Conservation (phyloP, 2,797 vertebrate species). For the Phrynocephalus forsythii region DNA sequence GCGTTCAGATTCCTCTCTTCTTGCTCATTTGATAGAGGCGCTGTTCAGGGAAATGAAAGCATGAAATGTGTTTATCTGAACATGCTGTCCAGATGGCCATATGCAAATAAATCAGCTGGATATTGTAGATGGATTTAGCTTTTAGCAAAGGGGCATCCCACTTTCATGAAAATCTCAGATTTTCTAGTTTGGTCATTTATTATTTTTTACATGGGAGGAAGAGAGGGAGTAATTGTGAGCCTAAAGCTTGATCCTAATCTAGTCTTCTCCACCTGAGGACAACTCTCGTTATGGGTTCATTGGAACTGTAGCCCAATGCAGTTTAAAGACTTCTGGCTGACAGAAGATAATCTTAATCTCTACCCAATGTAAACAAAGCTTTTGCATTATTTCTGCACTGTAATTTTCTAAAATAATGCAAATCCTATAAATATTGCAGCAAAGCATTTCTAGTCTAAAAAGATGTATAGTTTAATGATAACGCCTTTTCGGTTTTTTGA, state of each 20-base stretch:
- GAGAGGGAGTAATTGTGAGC: not conserved
- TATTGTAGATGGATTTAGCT: not conserved
- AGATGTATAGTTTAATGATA: conserved; percentile 2
- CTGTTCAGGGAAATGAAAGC: not conserved
- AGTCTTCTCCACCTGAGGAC: not conserved
- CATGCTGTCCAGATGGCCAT: not conserved
- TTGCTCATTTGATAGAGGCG: not conserved
- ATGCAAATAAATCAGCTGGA: not conserved
- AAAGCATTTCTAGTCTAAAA: conserved; percentile 8
- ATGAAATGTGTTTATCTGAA: conserved; percentile 1
- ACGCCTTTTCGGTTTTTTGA: conserved; percentile 34
- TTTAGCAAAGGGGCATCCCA: not conserved
- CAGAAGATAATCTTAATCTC: not conserved
- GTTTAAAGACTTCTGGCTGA: no score
- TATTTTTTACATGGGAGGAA: not conserved
- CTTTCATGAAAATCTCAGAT: not conserved
- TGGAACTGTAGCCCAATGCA: not conserved
- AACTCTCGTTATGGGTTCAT: not conserved
- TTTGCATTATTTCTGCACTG: not conserved
- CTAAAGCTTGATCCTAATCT: not conserved
- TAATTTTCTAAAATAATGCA: not conserved
- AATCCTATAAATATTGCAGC: not conserved
- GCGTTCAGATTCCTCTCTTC: not conserved
- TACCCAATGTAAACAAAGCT: not conserved
- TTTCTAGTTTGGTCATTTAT: not conserved